phyloP scores from a whole-genome alignment of 2,888 invertebrate species.

The Cheilosia urbana region DNA sequence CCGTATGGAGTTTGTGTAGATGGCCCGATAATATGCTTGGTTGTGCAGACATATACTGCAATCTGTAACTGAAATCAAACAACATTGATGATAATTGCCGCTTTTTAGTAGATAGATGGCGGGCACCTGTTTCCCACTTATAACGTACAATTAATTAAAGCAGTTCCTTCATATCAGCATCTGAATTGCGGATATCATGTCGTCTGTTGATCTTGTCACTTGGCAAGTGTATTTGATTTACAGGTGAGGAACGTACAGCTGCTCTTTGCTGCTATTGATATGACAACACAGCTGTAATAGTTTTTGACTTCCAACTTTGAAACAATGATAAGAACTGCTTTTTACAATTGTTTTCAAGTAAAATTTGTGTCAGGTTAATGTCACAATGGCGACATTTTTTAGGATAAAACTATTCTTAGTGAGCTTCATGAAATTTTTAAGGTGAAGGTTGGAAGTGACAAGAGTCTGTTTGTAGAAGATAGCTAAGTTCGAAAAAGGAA shows the following conservation, averaged over 20 bases:
- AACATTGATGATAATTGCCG: slow-evolving; percentile 15
- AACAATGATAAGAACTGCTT: too few relatives aligned
- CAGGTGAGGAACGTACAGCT: background rate
- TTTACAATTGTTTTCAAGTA: too few relatives aligned
- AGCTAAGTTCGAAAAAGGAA: too few relatives aligned
- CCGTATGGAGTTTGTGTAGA: background rate
- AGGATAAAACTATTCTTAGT: too few relatives aligned
- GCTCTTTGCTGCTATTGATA: background rate
- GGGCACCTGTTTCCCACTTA: background rate
- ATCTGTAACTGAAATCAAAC: slow-evolving; percentile 35
- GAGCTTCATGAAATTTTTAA: too few relatives aligned
- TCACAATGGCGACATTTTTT: too few relatives aligned
- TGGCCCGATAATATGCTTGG: slow-evolving; percentile 12
- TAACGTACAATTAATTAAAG: slow-evolving; percentile 33
- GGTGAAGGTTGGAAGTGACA: too few relatives aligned
- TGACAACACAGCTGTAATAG: background rate
- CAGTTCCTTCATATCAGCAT: background rate
- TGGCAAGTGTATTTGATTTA: background rate
- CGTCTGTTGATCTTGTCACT: slow-evolving; percentile 8
- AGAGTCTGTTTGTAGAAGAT: too few relatives aligned
- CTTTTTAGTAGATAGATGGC: background rate
- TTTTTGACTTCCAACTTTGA: background rate
- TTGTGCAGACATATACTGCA: slow-evolving; percentile 35
- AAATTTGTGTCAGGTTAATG: too few relatives aligned
- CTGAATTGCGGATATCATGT: slow-evolving; percentile 8